A percentile compares a stretch with the other conserved stretches of the same genome.
Evolutionary conservation across 2,888 invertebrate species (phyloP).

Genomic region (Nycteola revayana): DNA sequence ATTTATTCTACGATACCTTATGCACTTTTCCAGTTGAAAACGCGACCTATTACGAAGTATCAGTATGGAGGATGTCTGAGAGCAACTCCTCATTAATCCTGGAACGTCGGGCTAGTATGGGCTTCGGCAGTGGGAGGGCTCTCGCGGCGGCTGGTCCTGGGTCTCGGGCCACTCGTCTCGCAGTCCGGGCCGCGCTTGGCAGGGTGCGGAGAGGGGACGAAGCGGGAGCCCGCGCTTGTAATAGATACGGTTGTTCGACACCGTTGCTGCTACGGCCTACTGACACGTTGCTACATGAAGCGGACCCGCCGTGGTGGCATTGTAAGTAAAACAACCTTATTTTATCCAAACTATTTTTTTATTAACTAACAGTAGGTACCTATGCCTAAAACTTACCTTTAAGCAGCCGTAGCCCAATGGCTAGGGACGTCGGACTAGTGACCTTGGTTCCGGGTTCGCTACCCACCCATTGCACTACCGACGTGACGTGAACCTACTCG

Average conservation of each 20-base stretch:
- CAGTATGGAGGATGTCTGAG: slow-evolving; percentile 70
- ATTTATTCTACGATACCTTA: too few relatives aligned
- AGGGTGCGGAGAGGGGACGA: slow-evolving; percentile 58
- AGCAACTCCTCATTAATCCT: slow-evolving; percentile 64
- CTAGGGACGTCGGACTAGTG: too few relatives aligned
- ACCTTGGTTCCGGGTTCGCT: too few relatives aligned
- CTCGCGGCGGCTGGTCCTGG: slow-evolving; percentile 45
- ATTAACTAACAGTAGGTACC: too few relatives aligned
- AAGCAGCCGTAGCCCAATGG: too few relatives aligned
- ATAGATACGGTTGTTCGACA: slow-evolving; percentile 68
- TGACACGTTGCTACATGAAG: slow-evolving; percentile 57
- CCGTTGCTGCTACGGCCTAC: slow-evolving; percentile 63
- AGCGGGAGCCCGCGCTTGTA: slow-evolving; percentile 70
- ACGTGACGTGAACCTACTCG: too few relatives aligned
- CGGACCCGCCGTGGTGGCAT: slow-evolving; percentile 68
- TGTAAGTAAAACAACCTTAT: slow-evolving; percentile 44
- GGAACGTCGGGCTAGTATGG: slow-evolving; percentile 64
- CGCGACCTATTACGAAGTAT: slow-evolving; percentile 73
- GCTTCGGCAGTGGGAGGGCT: slow-evolving; percentile 58
- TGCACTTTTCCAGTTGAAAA: slow-evolving; percentile 60
- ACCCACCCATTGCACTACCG: too few relatives aligned
- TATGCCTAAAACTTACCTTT: too few relatives aligned
- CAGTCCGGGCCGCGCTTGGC: slow-evolving; percentile 52
- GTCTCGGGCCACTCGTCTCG: slow-evolving; percentile 32
- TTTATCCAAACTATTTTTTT: not conserved